Evolutionary conservation across 2,888 invertebrate species (phyloP).

Genomic region (Microchrysa polita): DNA sequence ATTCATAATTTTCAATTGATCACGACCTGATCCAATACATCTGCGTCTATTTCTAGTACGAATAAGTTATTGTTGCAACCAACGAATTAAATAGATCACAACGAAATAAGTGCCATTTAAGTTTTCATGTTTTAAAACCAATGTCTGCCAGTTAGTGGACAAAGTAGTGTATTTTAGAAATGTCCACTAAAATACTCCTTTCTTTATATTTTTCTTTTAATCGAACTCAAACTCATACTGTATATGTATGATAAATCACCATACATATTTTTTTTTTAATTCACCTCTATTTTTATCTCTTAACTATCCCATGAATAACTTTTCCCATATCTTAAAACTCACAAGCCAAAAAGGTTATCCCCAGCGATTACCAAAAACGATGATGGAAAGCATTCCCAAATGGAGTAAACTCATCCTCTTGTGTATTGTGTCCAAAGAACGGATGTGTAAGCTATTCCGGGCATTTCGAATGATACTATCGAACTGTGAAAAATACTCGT

Average conservation of each 20-base stretch:
- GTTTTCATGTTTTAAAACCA: too few relatives aligned
- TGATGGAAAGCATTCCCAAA: constrained; percentile 7
- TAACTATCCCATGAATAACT: not conserved
- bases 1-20: too few relatives aligned
- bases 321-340: constrained; percentile 24
- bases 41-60: too few relatives aligned
- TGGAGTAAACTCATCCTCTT: not conserved
- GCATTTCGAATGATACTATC: constrained; percentile 31
- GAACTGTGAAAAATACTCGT: constrained; percentile 48
- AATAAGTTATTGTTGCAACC: too few relatives aligned
- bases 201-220: too few relatives aligned
- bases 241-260: not conserved
- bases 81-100: too few relatives aligned
- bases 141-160: too few relatives aligned
- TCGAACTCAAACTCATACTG: too few relatives aligned
- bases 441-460: not conserved
- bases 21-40: too few relatives aligned
- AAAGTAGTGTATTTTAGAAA: too few relatives aligned
- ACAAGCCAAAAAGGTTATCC: constrained; percentile 34
- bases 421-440: not conserved
- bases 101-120: too few relatives aligned
- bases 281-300: not conserved
- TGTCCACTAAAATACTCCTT: too few relatives aligned
- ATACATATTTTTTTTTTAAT: not conserved
- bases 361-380: constrained; percentile 37